A percentile compares a stretch with the other conserved stretches of the same genome.
Conservation (phyloP, 2,888 invertebrate genomes). For the Eumacrocentrus americanus region DNA sequence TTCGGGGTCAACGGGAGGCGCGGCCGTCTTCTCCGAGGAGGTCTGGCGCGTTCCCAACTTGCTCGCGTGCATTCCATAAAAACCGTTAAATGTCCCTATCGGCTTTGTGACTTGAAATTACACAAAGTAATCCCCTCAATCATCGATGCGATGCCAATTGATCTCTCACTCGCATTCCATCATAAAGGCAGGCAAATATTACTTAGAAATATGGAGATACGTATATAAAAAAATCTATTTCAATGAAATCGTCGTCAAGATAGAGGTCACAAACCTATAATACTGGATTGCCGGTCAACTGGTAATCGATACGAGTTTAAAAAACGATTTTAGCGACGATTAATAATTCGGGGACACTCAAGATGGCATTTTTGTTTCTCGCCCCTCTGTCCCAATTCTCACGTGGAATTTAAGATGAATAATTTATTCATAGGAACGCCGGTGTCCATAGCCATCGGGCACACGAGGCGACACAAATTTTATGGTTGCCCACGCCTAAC, state of each 20-base stretch:
- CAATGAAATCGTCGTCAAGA: slow-evolving; percentile 24
- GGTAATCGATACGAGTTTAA: slow-evolving; percentile 30
- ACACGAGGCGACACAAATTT: slow-evolving; percentile 30
- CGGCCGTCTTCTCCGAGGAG: slow-evolving; percentile 52
- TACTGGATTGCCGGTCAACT: slow-evolving; percentile 32
- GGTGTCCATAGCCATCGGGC: slow-evolving; percentile 31
- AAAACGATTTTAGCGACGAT: slow-evolving; percentile 29
- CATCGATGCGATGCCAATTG: too few species aligned
- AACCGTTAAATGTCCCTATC: slow-evolving; percentile 59
- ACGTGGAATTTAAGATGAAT: slow-evolving; percentile 37
- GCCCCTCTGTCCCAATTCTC: slow-evolving; percentile 23
- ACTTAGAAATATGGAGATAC: too few species aligned
- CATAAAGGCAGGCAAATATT: too few species aligned
- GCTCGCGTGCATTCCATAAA: slow-evolving; percentile 59
- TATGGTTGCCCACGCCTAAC: slow-evolving; percentile 26
- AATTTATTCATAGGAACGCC: slow-evolving; percentile 39
- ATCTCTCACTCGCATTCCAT: too few species aligned
- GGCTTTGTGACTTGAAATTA: slow-evolving; percentile 24
- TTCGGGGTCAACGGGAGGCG: slow-evolving; percentile 58
- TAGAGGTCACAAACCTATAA: slow-evolving; percentile 16
- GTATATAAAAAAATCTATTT: too few species aligned
- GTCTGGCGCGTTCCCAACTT: slow-evolving; percentile 58
- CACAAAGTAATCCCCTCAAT: too few species aligned
- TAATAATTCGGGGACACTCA: slow-evolving; percentile 30
- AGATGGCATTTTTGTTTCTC: slow-evolving; percentile 17